phyloP scores from a whole-genome alignment of 2,888 invertebrate genomes.

The Chorisops tibialis region DNA sequence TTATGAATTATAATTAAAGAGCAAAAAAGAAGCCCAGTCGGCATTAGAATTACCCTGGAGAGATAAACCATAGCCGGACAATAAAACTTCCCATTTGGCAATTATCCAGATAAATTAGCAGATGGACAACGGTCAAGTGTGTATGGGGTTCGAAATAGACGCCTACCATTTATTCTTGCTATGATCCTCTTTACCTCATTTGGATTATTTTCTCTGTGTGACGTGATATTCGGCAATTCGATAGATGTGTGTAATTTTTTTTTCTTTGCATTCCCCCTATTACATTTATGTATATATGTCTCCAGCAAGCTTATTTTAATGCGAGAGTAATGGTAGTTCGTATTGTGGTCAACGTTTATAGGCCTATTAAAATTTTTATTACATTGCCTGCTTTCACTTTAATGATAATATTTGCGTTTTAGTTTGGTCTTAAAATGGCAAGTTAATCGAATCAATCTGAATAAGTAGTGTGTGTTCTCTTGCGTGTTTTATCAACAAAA shows the following conservation, averaged over 20 bases:
- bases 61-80: constrained; percentile 39
- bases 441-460: neutral
- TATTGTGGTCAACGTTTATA: constrained; percentile 13
- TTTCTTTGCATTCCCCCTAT: too few species aligned
- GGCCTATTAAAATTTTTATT: constrained; percentile 19
- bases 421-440: neutral
- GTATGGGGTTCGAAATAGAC: constrained; percentile 15
- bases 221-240: constrained; percentile 6
- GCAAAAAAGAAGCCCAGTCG: constrained; percentile 12
- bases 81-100: constrained; percentile 52
- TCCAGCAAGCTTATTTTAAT: constrained; percentile 2
- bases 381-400: neutral
- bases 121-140: constrained; percentile 37
- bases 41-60: constrained; percentile 33
- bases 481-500: too few species aligned
- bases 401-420: neutral
- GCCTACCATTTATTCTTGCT: constrained; percentile 22
- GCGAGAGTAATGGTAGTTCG: constrained; percentile 11
- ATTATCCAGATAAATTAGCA: constrained; percentile 52
- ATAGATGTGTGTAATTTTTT: constrained; percentile 4
- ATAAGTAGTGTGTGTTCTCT: neutral
- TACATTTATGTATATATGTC: too few species aligned
- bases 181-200: constrained; percentile 12
- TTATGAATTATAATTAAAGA: constrained; percentile 35
- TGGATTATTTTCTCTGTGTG: constrained; percentile 12